Evolutionary conservation across 35 echinoderm and acorn worm species (phyloP).

Genomic region (Ptychodera flava): DNA sequence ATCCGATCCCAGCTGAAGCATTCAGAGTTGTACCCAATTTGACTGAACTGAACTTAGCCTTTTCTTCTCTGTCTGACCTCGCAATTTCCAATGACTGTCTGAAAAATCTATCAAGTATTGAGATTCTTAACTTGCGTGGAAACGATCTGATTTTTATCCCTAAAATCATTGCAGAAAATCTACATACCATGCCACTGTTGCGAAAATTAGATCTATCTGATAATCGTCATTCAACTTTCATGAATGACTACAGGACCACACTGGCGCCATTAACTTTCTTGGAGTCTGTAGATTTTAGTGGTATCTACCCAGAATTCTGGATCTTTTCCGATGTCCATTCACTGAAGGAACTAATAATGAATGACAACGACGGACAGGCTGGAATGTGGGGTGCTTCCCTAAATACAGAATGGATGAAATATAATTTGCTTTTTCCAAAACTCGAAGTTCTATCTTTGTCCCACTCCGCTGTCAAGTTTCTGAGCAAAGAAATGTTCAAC

Average conservation of each 20-base stretch:
- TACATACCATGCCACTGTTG: background rate
- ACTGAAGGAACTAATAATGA: background rate
- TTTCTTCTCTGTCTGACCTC: background rate
- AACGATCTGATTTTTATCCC: background rate
- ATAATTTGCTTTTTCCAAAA: background rate
- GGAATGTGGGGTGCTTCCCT: background rate
- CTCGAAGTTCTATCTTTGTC: background rate
- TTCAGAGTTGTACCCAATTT: background rate
- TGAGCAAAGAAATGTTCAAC: background rate
- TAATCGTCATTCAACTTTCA: background rate
- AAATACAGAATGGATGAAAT: background rate
- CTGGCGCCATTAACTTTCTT: background rate
- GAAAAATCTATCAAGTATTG: background rate
- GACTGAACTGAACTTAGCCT: background rate
- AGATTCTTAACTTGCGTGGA: background rate
- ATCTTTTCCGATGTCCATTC: background rate
- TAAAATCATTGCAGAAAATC: background rate
- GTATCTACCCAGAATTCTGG: background rate
- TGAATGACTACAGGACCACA: background rate
- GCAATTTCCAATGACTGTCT: background rate
- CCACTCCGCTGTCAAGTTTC: background rate
- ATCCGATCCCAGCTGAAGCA: background rate
- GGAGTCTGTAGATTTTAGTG: background rate
- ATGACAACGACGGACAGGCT: background rate
- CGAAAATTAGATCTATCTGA: background rate